Percentiles rank a stretch among this genome's conserved stretches.
These are phyloP conservation scores for Pardalotus punctatus DNA, from an alignment of 2,113 vertebrate genomes.

Conservation along the genomic window DNA sequence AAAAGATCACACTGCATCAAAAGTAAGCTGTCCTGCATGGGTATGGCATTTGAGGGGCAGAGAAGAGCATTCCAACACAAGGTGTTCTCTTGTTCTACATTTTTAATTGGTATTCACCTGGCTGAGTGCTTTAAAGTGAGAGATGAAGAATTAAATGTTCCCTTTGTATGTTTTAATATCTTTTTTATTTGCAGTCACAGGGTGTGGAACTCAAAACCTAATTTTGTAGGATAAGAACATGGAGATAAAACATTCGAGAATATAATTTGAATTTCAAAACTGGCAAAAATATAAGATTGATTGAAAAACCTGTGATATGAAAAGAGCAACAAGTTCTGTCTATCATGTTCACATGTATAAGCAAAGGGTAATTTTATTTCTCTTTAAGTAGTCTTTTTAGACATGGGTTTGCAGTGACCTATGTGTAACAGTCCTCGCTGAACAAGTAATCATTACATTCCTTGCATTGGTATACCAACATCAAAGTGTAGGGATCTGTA, in stretches of 20 bases:
- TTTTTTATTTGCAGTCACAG: neutral
- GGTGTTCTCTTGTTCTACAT: accelerated
- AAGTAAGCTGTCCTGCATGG: neutral
- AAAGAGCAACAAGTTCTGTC: neutral
- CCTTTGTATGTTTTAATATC: neutral
- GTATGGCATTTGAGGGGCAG: neutral
- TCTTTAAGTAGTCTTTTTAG: neutral
- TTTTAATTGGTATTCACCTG: neutral
- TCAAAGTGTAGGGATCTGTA: neutral
- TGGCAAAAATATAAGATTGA: neutral
- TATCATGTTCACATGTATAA: accelerated
- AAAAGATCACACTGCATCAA: neutral
- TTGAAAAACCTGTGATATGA: neutral
- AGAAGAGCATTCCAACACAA: neutral
- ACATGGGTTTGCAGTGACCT: neutral
- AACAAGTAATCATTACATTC: neutral
- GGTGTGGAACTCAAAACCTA: neutral
- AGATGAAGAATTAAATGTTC: neutral
- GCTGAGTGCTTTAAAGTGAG: neutral
- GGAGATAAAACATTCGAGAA: neutral
- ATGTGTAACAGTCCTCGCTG: neutral
- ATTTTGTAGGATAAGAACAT: neutral
- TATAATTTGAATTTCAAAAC: neutral
- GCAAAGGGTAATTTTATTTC: neutral
- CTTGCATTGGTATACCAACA: neutral